phyloP scores from a whole-genome alignment of 2,113 vertebrate genomes.

The Colossoma macropomum region DNA sequence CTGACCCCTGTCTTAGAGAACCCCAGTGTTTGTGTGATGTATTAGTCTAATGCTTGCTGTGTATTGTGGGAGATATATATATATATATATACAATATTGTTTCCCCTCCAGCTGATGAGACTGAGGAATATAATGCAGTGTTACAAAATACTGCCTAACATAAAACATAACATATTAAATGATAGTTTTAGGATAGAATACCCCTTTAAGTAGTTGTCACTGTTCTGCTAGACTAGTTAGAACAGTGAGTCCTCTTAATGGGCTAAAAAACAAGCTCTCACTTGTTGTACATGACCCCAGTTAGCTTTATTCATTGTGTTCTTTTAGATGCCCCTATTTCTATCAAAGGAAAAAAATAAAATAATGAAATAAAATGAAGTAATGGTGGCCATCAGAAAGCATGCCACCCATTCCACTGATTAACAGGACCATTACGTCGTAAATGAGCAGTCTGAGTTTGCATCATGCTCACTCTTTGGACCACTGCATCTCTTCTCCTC shows the following conservation, averaged over 20 bases:
- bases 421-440: conserved; percentile 15
- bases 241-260: not conserved
- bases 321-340: not conserved
- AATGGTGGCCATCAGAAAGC: conserved; percentile 13
- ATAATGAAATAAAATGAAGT: conserved; percentile 8
- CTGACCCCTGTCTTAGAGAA: too few species aligned
- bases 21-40: too few species aligned
- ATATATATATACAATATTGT: too few species aligned
- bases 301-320: not conserved
- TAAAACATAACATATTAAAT: too few species aligned
- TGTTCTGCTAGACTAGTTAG: not conserved
- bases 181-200: too few species aligned
- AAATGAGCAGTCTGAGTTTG: conserved; percentile 24
- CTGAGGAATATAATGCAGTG: too few species aligned
- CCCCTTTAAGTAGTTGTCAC: too few species aligned
- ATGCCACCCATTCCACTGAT: not conserved
- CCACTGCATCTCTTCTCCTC: conserved; percentile 58
- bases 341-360: not conserved
- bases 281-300: not conserved
- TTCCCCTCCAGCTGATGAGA: too few species aligned
- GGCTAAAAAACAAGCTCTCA: not conserved
- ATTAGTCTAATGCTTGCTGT: too few species aligned
- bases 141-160: too few species aligned
- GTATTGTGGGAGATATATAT: too few species aligned
- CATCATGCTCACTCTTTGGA: conserved; percentile 32